A percentile compares a stretch with the other conserved stretches of the same genome.
These are phyloP conservation scores for Agrilus biguttatus DNA, from an alignment of 2,888 invertebrate species.

Conservation along the genomic window DNA sequence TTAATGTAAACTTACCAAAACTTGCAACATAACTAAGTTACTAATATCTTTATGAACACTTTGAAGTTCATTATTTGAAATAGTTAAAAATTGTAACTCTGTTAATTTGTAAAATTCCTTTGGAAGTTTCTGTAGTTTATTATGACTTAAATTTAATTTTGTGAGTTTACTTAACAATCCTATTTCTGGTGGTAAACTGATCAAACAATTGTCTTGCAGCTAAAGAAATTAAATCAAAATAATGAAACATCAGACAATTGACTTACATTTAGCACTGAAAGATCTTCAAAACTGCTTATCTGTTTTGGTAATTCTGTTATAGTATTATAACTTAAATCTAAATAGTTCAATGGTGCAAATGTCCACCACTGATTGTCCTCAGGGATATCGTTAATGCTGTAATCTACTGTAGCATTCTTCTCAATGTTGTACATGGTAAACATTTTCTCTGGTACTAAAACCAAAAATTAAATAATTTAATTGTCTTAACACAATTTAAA, in stretches of 20 bases:
- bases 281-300: slow-evolving; percentile 49
- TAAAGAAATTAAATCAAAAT: slow-evolving; percentile 25
- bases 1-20: slow-evolving; percentile 38
- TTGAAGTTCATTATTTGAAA: slow-evolving; percentile 60
- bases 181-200: slow-evolving; percentile 56
- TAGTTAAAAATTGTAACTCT: slow-evolving; percentile 54
- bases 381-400: slow-evolving; percentile 42
- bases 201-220: slow-evolving; percentile 75
- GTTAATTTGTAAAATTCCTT: slow-evolving; percentile 51
- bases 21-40: slow-evolving; percentile 63
- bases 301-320: slow-evolving; percentile 47
- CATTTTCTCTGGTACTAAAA: slow-evolving; percentile 55
- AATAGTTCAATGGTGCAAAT: slow-evolving; percentile 56
- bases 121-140: slow-evolving; percentile 49
- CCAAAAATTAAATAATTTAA: slow-evolving; percentile 3
- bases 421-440: slow-evolving; percentile 59
- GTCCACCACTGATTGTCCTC: slow-evolving; percentile 71
- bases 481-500: not conserved
- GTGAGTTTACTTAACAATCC: slow-evolving; percentile 52
- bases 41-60: slow-evolving; percentile 57
- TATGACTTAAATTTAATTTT: slow-evolving; percentile 53
- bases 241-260: slow-evolving; percentile 1
- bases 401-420: slow-evolving; percentile 40
- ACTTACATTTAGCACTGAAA: slow-evolving; percentile 55
- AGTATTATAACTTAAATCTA: slow-evolving; percentile 66